These are phyloP conservation scores for Pammene fasciana DNA, from an alignment of 2,888 invertebrate genomes.

Conservation along the genomic window DNA sequence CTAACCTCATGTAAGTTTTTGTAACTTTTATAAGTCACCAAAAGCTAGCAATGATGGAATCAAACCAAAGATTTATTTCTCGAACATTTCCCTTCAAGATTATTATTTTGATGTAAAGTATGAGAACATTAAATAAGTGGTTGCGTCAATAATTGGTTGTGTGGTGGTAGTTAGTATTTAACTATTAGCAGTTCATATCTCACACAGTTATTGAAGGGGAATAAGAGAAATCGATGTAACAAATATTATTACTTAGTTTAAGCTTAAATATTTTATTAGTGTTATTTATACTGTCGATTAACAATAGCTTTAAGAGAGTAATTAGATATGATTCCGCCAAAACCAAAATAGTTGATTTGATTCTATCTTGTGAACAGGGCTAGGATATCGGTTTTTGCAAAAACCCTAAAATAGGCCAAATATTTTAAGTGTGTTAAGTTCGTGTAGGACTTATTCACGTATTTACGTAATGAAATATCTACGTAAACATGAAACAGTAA, in stretches of 20 bases:
- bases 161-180: slow-evolving; percentile 4
- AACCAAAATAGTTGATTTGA: not conserved
- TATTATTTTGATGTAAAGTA: slow-evolving; percentile 1
- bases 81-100: slow-evolving; percentile 1
- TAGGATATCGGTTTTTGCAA: too few relatives aligned
- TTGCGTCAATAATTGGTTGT: too few relatives aligned
- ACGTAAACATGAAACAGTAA: too few relatives aligned
- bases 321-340: slow-evolving; percentile 13
- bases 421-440: too few relatives aligned
- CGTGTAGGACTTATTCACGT: too few relatives aligned
- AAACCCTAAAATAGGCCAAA: too few relatives aligned
- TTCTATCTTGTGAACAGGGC: not conserved
- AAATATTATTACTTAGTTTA: slow-evolving; percentile 60
- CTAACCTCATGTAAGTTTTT: too few relatives aligned
- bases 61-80: slow-evolving; percentile 22
- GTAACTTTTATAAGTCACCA: not conserved
- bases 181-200: slow-evolving; percentile 37
- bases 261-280: slow-evolving; percentile 60
- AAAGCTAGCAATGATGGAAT: slow-evolving; percentile 11
- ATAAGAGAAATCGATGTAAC: slow-evolving; percentile 64
- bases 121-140: not conserved
- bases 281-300: slow-evolving; percentile 65
- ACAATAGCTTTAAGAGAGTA: slow-evolving; percentile 42
- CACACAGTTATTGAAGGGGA: slow-evolving; percentile 46
- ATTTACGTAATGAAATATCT: too few relatives aligned